phyloP scores from a whole-genome alignment of 1,140 invertebrate species.

The Leptopilina boulardi region DNA sequence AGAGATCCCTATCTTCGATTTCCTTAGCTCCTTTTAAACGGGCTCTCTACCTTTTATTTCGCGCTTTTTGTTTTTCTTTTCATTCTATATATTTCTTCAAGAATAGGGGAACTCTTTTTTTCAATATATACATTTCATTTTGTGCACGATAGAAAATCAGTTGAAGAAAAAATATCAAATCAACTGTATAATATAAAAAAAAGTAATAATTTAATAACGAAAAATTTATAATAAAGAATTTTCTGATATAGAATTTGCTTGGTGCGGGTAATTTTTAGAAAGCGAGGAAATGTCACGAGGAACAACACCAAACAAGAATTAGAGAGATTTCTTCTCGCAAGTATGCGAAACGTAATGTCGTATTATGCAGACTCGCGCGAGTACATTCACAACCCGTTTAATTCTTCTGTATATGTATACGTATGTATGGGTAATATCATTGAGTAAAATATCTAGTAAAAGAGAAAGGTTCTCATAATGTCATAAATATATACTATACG shows the following conservation, averaged over 20 bases:
- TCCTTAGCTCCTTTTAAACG: not conserved
- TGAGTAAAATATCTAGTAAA: conserved; percentile 15
- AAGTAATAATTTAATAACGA: too few relatives aligned
- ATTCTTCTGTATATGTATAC: not conserved
- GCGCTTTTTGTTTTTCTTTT: not conserved
- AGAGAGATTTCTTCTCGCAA: conserved; percentile 26
- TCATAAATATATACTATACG: not conserved
- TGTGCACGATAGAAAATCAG: too few relatives aligned
- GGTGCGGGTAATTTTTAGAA: conserved; percentile 4
- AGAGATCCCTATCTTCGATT: conserved; percentile 26
- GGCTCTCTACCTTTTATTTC: not conserved
- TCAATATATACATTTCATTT: too few relatives aligned
- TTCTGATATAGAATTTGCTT: not conserved
- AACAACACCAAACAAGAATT: conserved; percentile 14
- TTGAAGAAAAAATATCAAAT: too few relatives aligned
- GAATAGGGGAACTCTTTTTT: not conserved
- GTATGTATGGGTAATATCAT: conserved; percentile 10
- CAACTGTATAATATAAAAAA: too few relatives aligned
- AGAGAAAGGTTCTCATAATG: conserved; percentile 26
- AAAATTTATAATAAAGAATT: too few relatives aligned
- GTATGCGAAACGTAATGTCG: conserved; percentile 26
- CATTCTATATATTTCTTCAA: not conserved
- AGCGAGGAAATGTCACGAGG: conserved; percentile 23
- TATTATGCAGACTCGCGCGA: conserved; percentile 20
- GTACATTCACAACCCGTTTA: conserved; percentile 5